Percentiles rank a stretch among this genome's conserved stretches.
Evolutionary conservation across 2,113 vertebrate species (phyloP).

Genomic region (Saguinus midas): DNA sequence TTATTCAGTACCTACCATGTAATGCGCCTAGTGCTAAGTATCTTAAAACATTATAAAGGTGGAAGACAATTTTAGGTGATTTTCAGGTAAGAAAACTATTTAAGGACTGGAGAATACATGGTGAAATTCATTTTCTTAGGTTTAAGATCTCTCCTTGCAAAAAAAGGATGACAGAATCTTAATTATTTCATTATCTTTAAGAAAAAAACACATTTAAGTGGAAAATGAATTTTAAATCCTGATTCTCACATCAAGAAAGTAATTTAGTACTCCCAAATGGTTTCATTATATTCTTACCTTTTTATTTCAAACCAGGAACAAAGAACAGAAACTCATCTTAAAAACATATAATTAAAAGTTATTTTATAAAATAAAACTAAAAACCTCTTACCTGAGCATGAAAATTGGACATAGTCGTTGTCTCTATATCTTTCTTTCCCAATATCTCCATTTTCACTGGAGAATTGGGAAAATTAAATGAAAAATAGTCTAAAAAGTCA

Average conservation of each 20-base stretch:
- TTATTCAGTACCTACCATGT: neutral
- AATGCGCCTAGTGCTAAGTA: neutral
- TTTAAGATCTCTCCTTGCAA: neutral
- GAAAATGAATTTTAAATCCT: slow-evolving; percentile 41
- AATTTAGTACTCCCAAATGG: slow-evolving; percentile 16
- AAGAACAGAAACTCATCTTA: slow-evolving; percentile 37
- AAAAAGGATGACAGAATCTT: neutral
- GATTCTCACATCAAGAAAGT: neutral
- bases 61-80: slow-evolving; percentile 31
- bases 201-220: neutral
- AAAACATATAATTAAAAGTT: slow-evolving; percentile 59
- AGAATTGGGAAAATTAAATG: slow-evolving; percentile 95
- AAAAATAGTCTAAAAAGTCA: slow-evolving; percentile 99
- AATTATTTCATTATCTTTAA: slow-evolving; percentile 52
- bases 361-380: slow-evolving; percentile 78
- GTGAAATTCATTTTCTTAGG: slow-evolving; percentile 17
- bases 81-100: slow-evolving; percentile 24
- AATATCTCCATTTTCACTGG: slow-evolving; percentile 99
- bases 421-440: slow-evolving; percentile 99
- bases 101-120: neutral
- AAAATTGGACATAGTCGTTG: slow-evolving; percentile 98
- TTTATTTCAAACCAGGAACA: slow-evolving; percentile 49
- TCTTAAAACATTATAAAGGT: neutral
- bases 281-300: slow-evolving; percentile 53
- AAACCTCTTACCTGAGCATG: slow-evolving; percentile 95